phyloP scores from a whole-genome alignment of 2,113 vertebrate genomes.

The Oenanthe melanoleuca region DNA sequence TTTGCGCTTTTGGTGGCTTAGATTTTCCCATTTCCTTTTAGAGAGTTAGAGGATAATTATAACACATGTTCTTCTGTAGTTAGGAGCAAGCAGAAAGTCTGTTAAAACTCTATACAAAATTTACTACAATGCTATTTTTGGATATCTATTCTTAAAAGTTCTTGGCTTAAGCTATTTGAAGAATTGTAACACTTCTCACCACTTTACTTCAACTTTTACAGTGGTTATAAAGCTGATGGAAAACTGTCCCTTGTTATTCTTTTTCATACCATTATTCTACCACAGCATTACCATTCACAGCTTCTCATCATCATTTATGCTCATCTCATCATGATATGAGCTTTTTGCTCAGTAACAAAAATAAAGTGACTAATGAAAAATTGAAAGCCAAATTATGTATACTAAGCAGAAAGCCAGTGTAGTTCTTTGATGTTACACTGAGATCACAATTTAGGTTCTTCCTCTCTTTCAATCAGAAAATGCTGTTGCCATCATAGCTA shows the following conservation, averaged over 20 bases:
- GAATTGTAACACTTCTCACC: constrained; percentile 33
- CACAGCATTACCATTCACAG: not conserved
- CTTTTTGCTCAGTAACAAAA: constrained; percentile 24
- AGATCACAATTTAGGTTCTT: not conserved
- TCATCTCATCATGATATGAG: not conserved
- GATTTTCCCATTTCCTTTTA: not conserved
- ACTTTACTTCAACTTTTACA: constrained; percentile 34
- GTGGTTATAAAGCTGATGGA: constrained; percentile 39
- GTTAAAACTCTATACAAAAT: constrained; percentile 10
- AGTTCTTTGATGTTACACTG: not conserved
- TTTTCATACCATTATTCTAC: not conserved
- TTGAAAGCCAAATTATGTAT: not conserved
- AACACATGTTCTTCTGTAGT: not conserved
- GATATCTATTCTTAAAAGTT: constrained; percentile 42
- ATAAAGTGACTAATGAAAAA: not conserved
- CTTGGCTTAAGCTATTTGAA: constrained; percentile 61
- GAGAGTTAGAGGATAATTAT: not conserved
- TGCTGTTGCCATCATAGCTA: not conserved
- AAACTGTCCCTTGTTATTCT: not conserved
- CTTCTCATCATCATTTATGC: not conserved
- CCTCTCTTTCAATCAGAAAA: not conserved
- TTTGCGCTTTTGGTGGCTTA: not conserved
- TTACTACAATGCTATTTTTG: constrained; percentile 62
- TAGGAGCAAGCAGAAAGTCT: not conserved
- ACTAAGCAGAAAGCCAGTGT: not conserved